Percentiles rank a stretch among this genome's conserved stretches.
phyloP scores from a whole-genome alignment of 2,888 invertebrate genomes.

The Sicus ferrugineus region DNA sequence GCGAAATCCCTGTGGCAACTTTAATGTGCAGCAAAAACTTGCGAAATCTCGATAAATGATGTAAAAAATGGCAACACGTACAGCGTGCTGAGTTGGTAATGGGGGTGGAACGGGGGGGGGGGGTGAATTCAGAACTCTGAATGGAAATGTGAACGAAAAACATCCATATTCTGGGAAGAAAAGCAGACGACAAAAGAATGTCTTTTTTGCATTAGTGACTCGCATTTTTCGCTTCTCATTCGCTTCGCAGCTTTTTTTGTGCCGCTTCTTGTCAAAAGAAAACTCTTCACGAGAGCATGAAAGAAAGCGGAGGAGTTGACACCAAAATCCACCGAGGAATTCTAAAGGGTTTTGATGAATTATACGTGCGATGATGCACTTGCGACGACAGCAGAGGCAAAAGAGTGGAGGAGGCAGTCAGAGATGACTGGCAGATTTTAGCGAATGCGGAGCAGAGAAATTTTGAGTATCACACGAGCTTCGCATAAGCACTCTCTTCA shows the following conservation, averaged over 20 bases:
- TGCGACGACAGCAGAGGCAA: too few relatives aligned
- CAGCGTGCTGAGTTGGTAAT: neutral
- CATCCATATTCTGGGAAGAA: neutral
- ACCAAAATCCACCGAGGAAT: neutral
- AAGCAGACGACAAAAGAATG: neutral
- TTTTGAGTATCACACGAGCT: too few relatives aligned
- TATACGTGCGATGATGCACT: too few relatives aligned
- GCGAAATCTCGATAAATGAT: neutral
- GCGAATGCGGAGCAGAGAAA: too few relatives aligned
- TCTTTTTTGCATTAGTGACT: neutral
- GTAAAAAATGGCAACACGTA: neutral
- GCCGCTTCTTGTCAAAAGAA: neutral
- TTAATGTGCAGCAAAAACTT: neutral
- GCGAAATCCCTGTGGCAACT: neutral
- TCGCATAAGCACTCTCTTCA: too few relatives aligned
- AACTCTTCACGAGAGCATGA: neutral
- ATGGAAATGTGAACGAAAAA: neutral
- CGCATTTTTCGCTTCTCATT: too few relatives aligned
- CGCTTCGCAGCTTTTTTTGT: too few relatives aligned
- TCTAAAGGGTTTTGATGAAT: neutral
- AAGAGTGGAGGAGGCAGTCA: too few relatives aligned
- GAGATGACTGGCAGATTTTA: too few relatives aligned
- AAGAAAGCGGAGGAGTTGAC: neutral
- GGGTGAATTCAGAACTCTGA: too few relatives aligned
- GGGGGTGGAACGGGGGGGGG: neutral